Conservation (phyloP, 2,888 invertebrate genomes). For the Hypomecis atomaria region DNA sequence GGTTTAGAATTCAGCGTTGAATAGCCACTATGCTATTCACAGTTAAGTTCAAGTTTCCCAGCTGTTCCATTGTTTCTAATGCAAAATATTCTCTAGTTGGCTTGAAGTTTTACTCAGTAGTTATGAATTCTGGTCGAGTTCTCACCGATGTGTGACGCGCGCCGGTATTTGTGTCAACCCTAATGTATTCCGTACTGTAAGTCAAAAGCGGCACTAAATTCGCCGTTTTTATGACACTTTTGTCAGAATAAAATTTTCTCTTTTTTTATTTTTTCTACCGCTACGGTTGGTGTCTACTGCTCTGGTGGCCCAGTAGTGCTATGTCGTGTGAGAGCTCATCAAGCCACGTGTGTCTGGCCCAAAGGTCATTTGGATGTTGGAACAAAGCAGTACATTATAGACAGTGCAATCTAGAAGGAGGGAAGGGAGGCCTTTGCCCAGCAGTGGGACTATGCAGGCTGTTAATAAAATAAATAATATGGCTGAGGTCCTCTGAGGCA, state of each 20-base stretch:
- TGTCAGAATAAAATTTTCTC: neutral
- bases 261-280: neutral
- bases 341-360: too few relatives aligned
- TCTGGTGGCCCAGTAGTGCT: too few relatives aligned
- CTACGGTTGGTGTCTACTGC: neutral
- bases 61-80: conserved; percentile 9
- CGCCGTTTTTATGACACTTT: conserved; percentile 20
- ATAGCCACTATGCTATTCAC: neutral
- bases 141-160: conserved; percentile 19
- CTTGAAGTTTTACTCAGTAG: conserved; percentile 8
- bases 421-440: too few relatives aligned
- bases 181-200: conserved; percentile 36
- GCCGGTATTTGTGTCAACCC: conserved; percentile 35
- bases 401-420: too few relatives aligned
- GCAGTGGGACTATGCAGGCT: too few relatives aligned
- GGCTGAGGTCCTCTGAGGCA: too few relatives aligned
- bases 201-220: conserved; percentile 27
- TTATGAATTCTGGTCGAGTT: conserved; percentile 33
- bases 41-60: conserved; percentile 10
- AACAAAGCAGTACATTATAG: too few relatives aligned
- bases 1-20: neutral
- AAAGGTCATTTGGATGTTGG: too few relatives aligned
- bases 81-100: conserved; percentile 4
- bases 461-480: too few relatives aligned
- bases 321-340: too few relatives aligned